Base-by-base conservation (phyloP, 2,888 invertebrate genomes). In the Spicauda simplicius region DNA sequence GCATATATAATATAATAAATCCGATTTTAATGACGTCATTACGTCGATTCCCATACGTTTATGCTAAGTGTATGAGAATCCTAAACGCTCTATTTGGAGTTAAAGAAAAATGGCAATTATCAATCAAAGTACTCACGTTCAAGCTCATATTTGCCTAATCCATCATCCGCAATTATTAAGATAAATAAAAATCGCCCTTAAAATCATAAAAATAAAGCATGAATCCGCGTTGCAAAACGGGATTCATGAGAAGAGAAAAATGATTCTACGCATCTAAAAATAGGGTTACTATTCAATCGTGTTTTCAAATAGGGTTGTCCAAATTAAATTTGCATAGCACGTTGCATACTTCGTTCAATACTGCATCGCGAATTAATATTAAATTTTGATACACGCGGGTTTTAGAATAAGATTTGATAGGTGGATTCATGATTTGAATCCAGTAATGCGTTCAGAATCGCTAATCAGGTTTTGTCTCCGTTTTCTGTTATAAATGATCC, bases 391-490 rank as follows among this genome's bases (percentile, higher is more conserved):
- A 69, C 71, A 70, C 83, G 80, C 56, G 16, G 0, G 58, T 8
- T 14, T 12, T 0, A 0, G 0, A n/a, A 72, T 56, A 66, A 66
- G 66, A 33, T 37, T 68, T 54, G 54, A 66, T 78, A 48, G 1
- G 48, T 48, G n/a, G 48, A 16, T 37, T n/a, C n/a, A 45, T 45
- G 5, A 16, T n/a, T 45, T 67, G 61, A 54, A 61, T 67, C 61
- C 56, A 76, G 76, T 74, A 76, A 78, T 75, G 77, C 74, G 75
- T 76, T 70, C 64, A 76, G 91, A 93, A 92, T 92, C 74, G 76
- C 74, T 91, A 91, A 92, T 87, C 91, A 85, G 84, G 90, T 90
- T 91, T 89, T 89, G 89, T 88, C 88, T 91, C 85, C 84, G 25
- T 78, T 76, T 83, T 78, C 71, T 79, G 77, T 80, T 80, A 83